Evolutionary conservation across 2,888 invertebrate species (phyloP).

Genomic region (Protonemura montana): DNA sequence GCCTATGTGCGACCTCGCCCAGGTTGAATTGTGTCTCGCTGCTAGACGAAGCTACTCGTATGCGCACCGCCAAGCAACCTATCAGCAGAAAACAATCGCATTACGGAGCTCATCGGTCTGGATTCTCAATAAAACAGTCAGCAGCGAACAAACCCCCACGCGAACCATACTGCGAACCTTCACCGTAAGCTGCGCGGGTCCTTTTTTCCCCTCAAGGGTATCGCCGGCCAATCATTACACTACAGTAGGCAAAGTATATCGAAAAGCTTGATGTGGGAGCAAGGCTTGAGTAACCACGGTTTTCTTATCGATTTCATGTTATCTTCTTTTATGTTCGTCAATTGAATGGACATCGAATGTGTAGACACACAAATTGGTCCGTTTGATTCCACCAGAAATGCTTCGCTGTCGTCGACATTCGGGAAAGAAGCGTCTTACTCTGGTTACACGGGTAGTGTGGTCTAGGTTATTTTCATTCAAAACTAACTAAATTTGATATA

Average conservation of each 20-base stretch:
- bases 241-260: neutral
- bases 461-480: neutral
- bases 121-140: constrained; percentile 12
- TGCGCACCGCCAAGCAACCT: neutral
- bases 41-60: neutral
- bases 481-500: neutral
- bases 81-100: constrained; percentile 12
- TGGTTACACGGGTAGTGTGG: neutral
- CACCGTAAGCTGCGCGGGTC: neutral
- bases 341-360: neutral
- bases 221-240: neutral
- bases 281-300: neutral
- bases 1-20: neutral
- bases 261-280: neutral
- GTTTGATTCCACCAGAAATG: neutral
- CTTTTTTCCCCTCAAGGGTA: neutral
- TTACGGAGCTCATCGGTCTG: neutral
- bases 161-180: too few species aligned
- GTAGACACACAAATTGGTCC: neutral
- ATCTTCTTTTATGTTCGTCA: neutral
- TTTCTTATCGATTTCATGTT: neutral
- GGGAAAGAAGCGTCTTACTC: neutral
- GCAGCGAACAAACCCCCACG: neutral
- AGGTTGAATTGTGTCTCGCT: neutral
- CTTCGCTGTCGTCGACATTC: neutral